These are phyloP conservation scores for Podargus strigoides DNA, from an alignment of 2,797 vertebrate genomes.

Conservation along the genomic window DNA sequence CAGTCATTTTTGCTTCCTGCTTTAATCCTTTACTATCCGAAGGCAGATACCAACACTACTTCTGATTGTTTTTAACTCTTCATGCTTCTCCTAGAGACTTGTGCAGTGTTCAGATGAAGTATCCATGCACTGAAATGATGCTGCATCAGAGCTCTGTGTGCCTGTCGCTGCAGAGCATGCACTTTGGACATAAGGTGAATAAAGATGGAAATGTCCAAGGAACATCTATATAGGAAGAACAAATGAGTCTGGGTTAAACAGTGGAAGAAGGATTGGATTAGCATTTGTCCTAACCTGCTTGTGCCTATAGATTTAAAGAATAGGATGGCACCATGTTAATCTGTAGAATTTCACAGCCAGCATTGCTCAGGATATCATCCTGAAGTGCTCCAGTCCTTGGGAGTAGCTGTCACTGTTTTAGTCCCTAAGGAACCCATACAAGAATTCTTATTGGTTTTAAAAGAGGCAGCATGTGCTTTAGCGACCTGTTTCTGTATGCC, in stretches of 20 bases:
- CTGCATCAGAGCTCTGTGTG: neutral
- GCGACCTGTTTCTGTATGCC: neutral
- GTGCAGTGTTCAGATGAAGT: neutral
- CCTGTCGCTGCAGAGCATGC: neutral
- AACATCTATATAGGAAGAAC: neutral
- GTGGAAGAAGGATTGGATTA: neutral
- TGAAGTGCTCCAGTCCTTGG: neutral
- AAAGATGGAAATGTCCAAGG: neutral
- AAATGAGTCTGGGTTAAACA: neutral
- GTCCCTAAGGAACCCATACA: neutral
- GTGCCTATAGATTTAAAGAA: neutral
- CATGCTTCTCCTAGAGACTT: neutral
- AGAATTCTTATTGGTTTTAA: neutral
- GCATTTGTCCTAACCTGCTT: neutral
- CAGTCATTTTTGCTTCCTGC: neutral
- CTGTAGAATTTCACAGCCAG: neutral
- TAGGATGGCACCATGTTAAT: neutral
- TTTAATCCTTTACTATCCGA: neutral
- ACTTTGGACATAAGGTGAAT: neutral
- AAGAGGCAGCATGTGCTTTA: neutral
- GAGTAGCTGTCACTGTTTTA: neutral
- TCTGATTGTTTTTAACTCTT: neutral
- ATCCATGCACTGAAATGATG: neutral
- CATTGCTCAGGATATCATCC: neutral
- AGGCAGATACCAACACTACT: neutral